These are phyloP conservation scores for Hemibagrus wyckioides DNA, from an alignment of 2,113 vertebrate genomes.

Conservation along the genomic window DNA sequence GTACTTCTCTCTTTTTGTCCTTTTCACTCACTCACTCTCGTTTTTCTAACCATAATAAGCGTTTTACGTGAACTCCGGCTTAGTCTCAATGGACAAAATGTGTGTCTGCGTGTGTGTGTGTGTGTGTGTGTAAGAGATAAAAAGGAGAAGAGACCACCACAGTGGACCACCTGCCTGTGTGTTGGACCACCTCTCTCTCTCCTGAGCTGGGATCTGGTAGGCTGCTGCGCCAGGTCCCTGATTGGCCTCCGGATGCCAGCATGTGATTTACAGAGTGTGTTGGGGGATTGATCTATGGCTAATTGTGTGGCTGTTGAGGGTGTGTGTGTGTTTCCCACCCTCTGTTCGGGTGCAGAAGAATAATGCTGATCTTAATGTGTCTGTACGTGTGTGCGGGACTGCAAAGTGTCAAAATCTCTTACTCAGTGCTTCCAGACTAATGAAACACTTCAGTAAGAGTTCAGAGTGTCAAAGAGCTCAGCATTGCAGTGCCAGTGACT, in stretches of 20 bases:
- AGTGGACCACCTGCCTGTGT: constrained; percentile 75
- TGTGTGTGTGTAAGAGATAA: constrained; percentile 30
- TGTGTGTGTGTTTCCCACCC: constrained; percentile 43
- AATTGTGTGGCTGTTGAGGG: constrained; percentile 55
- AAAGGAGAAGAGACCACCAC: constrained; percentile 66
- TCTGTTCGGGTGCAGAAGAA: constrained; percentile 56
- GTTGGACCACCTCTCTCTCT: constrained; percentile 63
- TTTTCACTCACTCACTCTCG: neutral
- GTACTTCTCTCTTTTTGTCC: constrained; percentile 10
- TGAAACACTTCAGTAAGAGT: constrained; percentile 73
- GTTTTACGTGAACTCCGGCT: neutral
- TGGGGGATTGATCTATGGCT: constrained; percentile 70
- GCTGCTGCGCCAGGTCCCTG: constrained; percentile 58
- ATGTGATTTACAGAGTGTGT: constrained; percentile 76
- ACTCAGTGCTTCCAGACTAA: constrained; percentile 64
- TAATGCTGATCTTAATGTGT: constrained; percentile 56
- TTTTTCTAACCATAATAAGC: constrained; percentile 20
- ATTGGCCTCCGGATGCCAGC: constrained; percentile 49
- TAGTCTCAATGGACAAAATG: constrained; percentile 8
- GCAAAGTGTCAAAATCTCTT: constrained; percentile 63
- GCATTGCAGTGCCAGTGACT: constrained; percentile 44
- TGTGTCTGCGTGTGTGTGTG: constrained; percentile 28
- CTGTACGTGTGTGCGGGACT: constrained; percentile 56
- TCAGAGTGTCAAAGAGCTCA: constrained; percentile 56
- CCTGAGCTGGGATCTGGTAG: constrained; percentile 58